Evolutionary conservation across 1,140 invertebrate species (phyloP).

Genomic region (Drosophila bocqueti): DNA sequence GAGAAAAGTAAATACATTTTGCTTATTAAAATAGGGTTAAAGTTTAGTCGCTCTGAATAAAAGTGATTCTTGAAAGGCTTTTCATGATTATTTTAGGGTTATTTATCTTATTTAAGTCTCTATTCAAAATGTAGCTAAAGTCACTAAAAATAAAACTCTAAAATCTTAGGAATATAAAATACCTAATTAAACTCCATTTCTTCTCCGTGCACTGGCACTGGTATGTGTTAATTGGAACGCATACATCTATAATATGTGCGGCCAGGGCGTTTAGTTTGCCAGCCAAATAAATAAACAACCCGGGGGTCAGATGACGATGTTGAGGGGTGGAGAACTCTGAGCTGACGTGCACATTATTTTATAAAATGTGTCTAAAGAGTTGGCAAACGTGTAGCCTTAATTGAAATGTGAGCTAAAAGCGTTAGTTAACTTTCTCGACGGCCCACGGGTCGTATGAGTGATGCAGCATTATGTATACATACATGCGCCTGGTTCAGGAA

Average conservation of each 20-base stretch:
- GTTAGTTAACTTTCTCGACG: conserved; percentile 42
- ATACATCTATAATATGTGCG: conserved; percentile 54
- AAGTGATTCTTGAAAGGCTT: background rate
- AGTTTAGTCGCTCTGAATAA: background rate
- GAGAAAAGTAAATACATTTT: background rate
- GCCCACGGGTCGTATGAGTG: conserved; percentile 43
- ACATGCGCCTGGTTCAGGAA: conserved; percentile 24
- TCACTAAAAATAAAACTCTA: no score
- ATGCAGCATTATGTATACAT: conserved; percentile 24
- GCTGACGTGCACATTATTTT: conserved; percentile 53
- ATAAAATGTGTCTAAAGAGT: conserved; percentile 62
- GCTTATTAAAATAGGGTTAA: background rate
- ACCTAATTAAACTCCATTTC: background rate
- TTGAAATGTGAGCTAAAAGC: conserved; percentile 64
- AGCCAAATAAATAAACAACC: conserved; percentile 58
- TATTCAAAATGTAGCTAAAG: background rate
- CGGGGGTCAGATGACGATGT: background rate
- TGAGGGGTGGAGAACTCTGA: background rate
- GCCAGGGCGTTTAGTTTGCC: conserved; percentile 61
- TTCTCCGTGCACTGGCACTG: background rate
- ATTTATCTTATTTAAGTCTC: background rate
- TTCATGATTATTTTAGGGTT: background rate
- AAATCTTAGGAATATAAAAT: background rate
- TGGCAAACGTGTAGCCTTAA: conserved; percentile 51
- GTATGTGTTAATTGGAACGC: conserved; percentile 73